A percentile compares a stretch with the other conserved stretches of the same genome.
phyloP scores from a whole-genome alignment of 2,888 invertebrate species.

The Scelioninae gen. 2 region DNA sequence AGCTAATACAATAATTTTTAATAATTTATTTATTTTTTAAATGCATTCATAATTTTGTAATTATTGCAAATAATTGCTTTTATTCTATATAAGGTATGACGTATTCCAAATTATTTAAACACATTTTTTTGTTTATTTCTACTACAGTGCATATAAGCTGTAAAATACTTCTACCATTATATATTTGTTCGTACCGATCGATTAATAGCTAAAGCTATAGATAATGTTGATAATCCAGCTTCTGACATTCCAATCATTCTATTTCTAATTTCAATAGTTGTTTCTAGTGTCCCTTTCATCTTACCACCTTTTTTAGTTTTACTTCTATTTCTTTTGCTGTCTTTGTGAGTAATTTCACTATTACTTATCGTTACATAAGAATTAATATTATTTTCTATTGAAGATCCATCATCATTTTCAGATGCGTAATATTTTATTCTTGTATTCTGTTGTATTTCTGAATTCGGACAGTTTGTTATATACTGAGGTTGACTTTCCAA shows the following conservation, averaged over 20 bases:
- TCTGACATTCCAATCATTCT: conserved; percentile 75
- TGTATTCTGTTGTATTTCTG: conserved; percentile 60
- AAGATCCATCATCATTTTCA: conserved; percentile 57
- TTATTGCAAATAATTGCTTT: too few relatives aligned
- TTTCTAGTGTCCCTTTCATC: conserved; percentile 73
- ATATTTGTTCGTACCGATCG: too few relatives aligned
- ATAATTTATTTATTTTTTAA: too few relatives aligned
- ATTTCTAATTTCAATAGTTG: conserved; percentile 73
- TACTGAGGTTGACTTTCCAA: conserved; percentile 63
- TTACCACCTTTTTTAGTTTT: conserved; percentile 73
- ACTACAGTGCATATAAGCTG: too few relatives aligned
- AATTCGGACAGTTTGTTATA: conserved; percentile 62
- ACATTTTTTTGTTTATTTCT: too few relatives aligned
- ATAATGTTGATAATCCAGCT: conserved; percentile 73
- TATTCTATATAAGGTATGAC: too few relatives aligned
- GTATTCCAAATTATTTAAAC: too few relatives aligned
- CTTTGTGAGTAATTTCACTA: conserved; percentile 7
- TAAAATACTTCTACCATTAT: too few relatives aligned
- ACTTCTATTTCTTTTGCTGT: conserved; percentile 13
- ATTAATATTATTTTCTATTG: conserved; percentile 63
- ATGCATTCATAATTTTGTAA: too few relatives aligned
- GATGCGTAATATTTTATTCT: conserved; percentile 60
- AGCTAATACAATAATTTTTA: too few relatives aligned
- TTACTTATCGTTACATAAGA: conserved; percentile 34
- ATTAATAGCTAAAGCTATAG: conserved; percentile 73